Percentiles rank a stretch among this genome's conserved stretches.
Conservation (phyloP, 2,797 vertebrate genomes). For the Merluccius polli region DNA sequence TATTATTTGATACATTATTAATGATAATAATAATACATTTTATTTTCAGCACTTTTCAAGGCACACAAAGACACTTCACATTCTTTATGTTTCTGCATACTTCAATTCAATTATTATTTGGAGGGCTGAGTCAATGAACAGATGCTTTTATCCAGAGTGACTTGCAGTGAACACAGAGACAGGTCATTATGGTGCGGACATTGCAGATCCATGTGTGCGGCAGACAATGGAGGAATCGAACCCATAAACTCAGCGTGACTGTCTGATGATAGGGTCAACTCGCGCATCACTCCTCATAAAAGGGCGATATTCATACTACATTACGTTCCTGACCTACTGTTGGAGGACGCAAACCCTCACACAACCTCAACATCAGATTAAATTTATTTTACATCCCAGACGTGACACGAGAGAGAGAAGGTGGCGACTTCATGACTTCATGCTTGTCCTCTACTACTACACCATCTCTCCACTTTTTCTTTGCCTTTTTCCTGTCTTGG, state of each 20-base stretch:
- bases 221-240: background rate
- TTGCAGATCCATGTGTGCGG: background rate
- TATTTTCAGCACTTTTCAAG: no score
- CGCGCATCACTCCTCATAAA: background rate
- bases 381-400: background rate
- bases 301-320: background rate
- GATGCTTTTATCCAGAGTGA: background rate
- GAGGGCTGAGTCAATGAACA: background rate
- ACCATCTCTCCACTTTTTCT: background rate
- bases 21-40: background rate
- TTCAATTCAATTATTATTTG: background rate
- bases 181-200: no score
- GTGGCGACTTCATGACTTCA: background rate
- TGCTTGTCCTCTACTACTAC: background rate
- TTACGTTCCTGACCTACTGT: background rate
- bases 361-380: background rate
- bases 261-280: background rate
- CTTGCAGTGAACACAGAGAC: background rate
- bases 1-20: background rate
- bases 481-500: background rate
- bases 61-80: background rate
- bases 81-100: background rate
- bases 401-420: background rate
- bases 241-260: background rate
- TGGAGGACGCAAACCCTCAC: background rate